Conservation (phyloP, 2,113 vertebrate genomes). For the Rostratula benghalensis region DNA sequence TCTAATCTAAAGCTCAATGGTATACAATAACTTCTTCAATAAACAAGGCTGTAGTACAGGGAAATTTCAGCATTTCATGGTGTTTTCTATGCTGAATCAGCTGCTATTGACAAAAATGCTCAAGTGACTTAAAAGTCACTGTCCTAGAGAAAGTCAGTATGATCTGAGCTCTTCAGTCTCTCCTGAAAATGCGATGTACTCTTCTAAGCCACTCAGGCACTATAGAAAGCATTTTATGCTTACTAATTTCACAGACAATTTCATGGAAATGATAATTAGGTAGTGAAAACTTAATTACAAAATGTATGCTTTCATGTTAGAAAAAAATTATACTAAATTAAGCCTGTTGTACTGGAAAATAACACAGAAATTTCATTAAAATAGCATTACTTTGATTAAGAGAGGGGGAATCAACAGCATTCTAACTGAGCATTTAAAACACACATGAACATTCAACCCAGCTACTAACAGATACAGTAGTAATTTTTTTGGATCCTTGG, state of each 20-base stretch:
- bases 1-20: too few relatives aligned
- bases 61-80: not conserved
- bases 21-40: not conserved
- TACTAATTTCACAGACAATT: conserved; percentile 40
- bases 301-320: conserved; percentile 29
- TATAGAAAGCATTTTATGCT: not conserved
- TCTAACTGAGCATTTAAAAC: not conserved
- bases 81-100: not conserved
- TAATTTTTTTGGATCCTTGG: not conserved
- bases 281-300: conserved; percentile 40
- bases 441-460: not conserved
- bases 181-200: not conserved
- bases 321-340: not conserved
- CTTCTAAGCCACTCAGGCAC: not conserved
- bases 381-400: conserved; percentile 8
- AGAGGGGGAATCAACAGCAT: not conserved
- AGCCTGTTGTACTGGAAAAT: conserved; percentile 5
- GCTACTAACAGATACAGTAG: not conserved
- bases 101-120: not conserved
- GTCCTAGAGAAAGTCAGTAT: not conserved
- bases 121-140: not conserved
- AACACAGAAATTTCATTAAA: not conserved
- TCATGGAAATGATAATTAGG: conserved; percentile 20
- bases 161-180: not conserved
- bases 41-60: not conserved